Conservation (phyloP, 2,888 invertebrate species). For the Mamestra brassicae region DNA sequence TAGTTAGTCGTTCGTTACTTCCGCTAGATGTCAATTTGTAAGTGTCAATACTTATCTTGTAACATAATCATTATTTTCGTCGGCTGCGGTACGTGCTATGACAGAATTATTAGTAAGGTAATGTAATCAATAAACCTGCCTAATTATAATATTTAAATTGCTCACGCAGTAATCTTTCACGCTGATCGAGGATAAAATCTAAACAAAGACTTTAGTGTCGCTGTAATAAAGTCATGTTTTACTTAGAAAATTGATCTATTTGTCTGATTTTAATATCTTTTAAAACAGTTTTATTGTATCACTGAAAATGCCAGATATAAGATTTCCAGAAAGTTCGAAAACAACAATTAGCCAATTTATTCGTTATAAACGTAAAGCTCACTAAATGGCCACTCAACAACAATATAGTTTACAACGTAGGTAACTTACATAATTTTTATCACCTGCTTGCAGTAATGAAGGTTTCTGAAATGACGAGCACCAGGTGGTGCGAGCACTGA, state of each 20-base stretch:
- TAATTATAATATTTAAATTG: constrained; percentile 56
- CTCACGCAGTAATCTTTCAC: constrained; percentile 44
- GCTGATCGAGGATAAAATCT: constrained; percentile 26
- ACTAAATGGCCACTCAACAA: not conserved
- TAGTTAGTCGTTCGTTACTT: constrained; percentile 43
- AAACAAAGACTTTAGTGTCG: constrained; percentile 7
- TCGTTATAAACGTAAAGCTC: not conserved
- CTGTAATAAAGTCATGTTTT: constrained; percentile 15
- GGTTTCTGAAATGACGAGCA: no score
- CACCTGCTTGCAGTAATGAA: no score
- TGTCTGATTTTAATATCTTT: not conserved
- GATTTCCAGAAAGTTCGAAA: not conserved
- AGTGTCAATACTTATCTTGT: constrained; percentile 56
- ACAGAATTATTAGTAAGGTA: constrained; percentile 50
- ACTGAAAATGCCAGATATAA: not conserved
- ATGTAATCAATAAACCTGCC: constrained; percentile 42
- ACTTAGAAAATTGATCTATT: not conserved
- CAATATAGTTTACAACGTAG: not conserved
- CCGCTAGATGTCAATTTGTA: constrained; percentile 58
- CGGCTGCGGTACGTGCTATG: constrained; percentile 35
- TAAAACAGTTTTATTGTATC: not conserved
- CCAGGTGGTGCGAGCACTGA: no score
- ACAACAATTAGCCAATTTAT: not conserved
- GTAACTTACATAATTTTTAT: no score
- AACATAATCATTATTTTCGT: constrained; percentile 60